Evolutionary conservation across 2,113 vertebrate species (phyloP).

Genomic region (Pelecanus crispus): DNA sequence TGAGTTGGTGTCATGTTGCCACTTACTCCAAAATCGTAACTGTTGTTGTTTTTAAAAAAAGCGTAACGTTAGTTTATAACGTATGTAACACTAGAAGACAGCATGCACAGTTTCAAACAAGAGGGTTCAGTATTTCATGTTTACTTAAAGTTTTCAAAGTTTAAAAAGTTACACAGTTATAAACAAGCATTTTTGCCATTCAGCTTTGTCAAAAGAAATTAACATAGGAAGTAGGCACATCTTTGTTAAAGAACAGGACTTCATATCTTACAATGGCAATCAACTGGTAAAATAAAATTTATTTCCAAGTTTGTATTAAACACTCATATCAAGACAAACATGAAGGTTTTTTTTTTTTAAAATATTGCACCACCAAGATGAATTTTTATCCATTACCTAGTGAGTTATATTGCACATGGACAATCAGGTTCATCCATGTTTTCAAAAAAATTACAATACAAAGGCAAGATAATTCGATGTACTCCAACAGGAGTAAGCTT

Average conservation of each 20-base stretch:
- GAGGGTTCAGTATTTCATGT: neutral
- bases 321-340: conserved; percentile 46
- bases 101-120: neutral
- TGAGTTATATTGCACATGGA: conserved; percentile 11
- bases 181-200: conserved; percentile 45
- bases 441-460: conserved; percentile 23
- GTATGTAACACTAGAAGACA: neutral
- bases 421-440: neutral
- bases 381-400: conserved; percentile 15
- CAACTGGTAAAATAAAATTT: conserved; percentile 44
- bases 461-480: conserved; percentile 1
- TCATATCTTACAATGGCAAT: conserved; percentile 42
- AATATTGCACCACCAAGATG: conserved; percentile 49
- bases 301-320: conserved; percentile 49
- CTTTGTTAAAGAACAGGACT: conserved; percentile 43
- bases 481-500: neutral
- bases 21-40: accelerated
- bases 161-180: conserved; percentile 43
- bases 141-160: conserved; percentile 48
- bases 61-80: neutral
- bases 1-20: accelerated
- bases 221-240: conserved; percentile 61
- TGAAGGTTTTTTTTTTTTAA: neutral
- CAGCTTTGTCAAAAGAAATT: conserved; percentile 51
- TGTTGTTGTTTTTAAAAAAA: neutral